Conservation (phyloP, 2,113 vertebrate genomes). For the Lampris megalopsis region DNA sequence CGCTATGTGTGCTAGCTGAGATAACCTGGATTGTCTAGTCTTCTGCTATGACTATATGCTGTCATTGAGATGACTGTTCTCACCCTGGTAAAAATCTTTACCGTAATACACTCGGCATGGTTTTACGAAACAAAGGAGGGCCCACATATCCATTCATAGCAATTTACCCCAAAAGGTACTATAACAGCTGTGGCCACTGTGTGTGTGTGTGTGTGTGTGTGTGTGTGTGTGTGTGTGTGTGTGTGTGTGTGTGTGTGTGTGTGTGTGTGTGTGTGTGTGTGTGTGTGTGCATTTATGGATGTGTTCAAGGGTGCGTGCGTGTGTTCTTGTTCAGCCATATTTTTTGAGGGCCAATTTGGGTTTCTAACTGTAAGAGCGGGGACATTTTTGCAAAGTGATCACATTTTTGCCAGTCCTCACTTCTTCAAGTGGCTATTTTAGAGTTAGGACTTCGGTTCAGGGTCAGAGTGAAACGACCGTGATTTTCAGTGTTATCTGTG, state of each 20-base stretch:
- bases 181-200: not conserved
- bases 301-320: not conserved
- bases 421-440: no score
- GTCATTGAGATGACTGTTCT: not conserved
- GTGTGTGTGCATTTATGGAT: slow-evolving; percentile 16
- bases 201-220: not conserved
- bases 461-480: no score
- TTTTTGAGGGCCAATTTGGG: no score
- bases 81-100: not conserved
- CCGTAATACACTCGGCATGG: not conserved
- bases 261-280: not conserved
- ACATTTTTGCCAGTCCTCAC: no score
- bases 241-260: slow-evolving; percentile 9
- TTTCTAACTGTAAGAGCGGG: no score
- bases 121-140: not conserved
- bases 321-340: no score
- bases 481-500: no score
- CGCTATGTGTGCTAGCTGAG: no score
- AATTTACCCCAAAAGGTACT: not conserved
- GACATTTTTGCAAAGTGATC: no score
- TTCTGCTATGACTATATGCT: no score
- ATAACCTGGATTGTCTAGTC: no score
- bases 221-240: not conserved
- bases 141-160: not conserved
- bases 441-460: no score